A percentile compares a stretch with the other conserved stretches of the same genome.
Evolutionary conservation across 2,797 vertebrate species (phyloP).

Genomic region (Pachyuromys duprasi): DNA sequence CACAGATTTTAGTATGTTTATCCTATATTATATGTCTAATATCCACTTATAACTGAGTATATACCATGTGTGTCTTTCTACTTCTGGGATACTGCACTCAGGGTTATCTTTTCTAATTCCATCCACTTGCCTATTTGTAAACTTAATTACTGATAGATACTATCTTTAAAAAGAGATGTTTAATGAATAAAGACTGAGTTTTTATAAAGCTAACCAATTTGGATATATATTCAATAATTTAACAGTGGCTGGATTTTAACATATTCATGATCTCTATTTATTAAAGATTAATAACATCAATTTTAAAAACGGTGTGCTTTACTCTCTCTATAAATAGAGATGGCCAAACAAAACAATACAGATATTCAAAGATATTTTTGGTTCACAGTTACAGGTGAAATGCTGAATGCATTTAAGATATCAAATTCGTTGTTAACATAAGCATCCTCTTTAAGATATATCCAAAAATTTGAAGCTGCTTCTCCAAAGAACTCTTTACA

Average conservation of each 20-base stretch:
- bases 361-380: slow-evolving; percentile 10
- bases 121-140: too few relatives aligned
- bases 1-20: too few relatives aligned
- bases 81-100: too few relatives aligned
- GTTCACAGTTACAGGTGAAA: not conserved
- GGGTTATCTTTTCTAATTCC: too few relatives aligned
- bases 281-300: too few relatives aligned
- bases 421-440: not conserved
- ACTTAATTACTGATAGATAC: too few relatives aligned
- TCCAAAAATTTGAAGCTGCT: not conserved
- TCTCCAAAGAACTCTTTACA: not conserved
- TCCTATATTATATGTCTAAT: too few relatives aligned
- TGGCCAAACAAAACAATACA: not conserved
- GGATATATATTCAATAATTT: not conserved
- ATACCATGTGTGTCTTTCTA: too few relatives aligned
- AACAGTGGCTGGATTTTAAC: not conserved
- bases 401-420: not conserved
- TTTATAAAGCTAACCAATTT: not conserved
- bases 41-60: too few relatives aligned
- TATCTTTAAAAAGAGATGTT: not conserved
- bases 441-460: not conserved
- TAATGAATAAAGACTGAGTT: slow-evolving; percentile 28
- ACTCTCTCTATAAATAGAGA: not conserved
- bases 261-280: not conserved
- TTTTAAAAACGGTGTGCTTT: not conserved